phyloP scores from a whole-genome alignment of 2,888 invertebrate genomes.

The Eurytoma adleriae region DNA sequence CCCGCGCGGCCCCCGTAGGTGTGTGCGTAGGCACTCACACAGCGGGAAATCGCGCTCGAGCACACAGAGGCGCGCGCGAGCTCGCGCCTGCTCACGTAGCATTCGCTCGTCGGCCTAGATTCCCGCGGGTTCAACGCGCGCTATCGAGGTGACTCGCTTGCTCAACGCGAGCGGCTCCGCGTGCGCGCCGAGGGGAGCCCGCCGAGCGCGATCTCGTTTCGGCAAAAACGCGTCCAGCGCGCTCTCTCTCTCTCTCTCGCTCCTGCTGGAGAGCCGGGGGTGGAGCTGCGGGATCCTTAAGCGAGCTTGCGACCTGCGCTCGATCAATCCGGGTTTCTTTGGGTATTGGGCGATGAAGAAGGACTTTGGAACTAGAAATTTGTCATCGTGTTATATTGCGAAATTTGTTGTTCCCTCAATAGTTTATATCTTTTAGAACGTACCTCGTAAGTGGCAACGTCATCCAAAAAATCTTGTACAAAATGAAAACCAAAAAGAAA shows the following conservation, averaged over 20 bases:
- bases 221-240: slow-evolving; percentile 4
- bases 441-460: no score
- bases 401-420: no score
- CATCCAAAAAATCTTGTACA: no score
- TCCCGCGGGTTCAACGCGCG: slow-evolving; percentile 75
- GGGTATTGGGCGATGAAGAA: no score
- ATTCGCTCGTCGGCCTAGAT: slow-evolving; percentile 76
- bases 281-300: background rate
- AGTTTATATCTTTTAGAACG: no score
- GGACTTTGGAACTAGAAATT: no score
- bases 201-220: slow-evolving; percentile 27
- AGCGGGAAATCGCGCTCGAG: slow-evolving; percentile 63
- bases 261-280: background rate
- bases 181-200: slow-evolving; percentile 47
- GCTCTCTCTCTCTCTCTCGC: background rate
- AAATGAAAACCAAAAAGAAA: no score
- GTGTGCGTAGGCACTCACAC: slow-evolving; percentile 10
- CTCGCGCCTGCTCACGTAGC: slow-evolving; percentile 75
- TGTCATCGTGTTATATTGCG: no score
- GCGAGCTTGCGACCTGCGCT: background rate
- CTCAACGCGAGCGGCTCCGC: slow-evolving; percentile 66
- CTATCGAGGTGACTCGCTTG: slow-evolving; percentile 75
- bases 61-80: slow-evolving; percentile 54
- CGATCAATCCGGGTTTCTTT: background rate
- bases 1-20: slow-evolving; percentile 6